A percentile compares a stretch with the other conserved stretches of the same genome.
Conservation (phyloP, 2,797 vertebrate species). For the Phataginus tetradactyla region DNA sequence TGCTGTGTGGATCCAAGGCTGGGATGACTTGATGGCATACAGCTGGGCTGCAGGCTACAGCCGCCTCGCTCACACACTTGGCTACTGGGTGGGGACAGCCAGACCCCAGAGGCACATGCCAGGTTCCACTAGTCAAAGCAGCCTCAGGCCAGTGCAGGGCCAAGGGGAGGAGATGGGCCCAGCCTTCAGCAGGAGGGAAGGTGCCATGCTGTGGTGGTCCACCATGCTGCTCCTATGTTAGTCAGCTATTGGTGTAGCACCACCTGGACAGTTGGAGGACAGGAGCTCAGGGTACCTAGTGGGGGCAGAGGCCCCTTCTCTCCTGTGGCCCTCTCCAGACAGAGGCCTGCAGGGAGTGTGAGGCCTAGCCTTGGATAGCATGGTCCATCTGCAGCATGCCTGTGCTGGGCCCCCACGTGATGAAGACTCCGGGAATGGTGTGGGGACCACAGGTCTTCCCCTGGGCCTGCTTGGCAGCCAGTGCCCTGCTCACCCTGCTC, state of each 20-base stretch:
- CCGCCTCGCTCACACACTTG: background rate
- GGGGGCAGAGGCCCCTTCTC: no score
- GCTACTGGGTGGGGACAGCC: background rate
- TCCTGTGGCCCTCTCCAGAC: no score
- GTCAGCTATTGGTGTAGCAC: background rate
- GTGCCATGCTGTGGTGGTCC: no score
- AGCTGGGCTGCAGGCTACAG: background rate
- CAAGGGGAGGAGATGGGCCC: background rate
- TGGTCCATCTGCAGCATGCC: background rate
- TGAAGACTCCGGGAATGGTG: no score
- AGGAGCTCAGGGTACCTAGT: no score
- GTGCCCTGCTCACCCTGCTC: background rate
- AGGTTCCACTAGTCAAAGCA: background rate
- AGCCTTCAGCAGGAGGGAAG: background rate
- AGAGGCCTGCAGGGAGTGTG: background rate
- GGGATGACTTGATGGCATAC: no score
- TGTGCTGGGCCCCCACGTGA: background rate
- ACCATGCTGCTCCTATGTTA: no score
- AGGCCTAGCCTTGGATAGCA: background rate
- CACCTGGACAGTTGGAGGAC: no score
- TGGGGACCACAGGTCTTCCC: background rate
- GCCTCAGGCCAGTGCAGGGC: background rate
- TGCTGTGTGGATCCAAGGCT: background rate
- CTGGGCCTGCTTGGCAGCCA: background rate
- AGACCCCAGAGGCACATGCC: background rate